Conservation (phyloP, 2,113 vertebrate species). For the Lipotes vexillifer region DNA sequence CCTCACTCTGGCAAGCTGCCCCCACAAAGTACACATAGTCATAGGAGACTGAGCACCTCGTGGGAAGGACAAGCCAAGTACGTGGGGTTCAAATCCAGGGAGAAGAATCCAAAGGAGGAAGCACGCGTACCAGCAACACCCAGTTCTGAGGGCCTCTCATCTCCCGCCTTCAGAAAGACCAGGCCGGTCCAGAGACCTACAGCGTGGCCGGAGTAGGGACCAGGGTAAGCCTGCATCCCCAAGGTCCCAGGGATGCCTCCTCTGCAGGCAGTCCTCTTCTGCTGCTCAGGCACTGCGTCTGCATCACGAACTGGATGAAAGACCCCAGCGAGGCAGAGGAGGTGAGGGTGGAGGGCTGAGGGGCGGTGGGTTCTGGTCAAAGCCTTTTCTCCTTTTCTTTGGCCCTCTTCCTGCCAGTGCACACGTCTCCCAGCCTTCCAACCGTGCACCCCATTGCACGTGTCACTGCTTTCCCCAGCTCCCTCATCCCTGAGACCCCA, state of each 20-base stretch:
- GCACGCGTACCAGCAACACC: background rate
- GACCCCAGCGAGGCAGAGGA: background rate
- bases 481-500: background rate
- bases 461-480: background rate
- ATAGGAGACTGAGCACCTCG: rapidly evolving
- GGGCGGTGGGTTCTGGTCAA: rapidly evolving
- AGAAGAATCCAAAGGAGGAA: background rate
- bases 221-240: background rate
- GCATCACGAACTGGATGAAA: rapidly evolving
- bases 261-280: background rate
- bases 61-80: background rate
- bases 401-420: too few relatives aligned
- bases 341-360: background rate
- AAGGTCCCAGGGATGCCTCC: background rate
- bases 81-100: background rate
- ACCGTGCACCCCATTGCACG: rapidly evolving
- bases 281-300: rapidly evolving
- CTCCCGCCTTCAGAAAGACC: background rate
- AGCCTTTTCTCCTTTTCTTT: background rate
- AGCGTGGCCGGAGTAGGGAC: background rate
- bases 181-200: background rate
- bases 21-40: too few relatives aligned
- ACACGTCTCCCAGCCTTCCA: background rate
- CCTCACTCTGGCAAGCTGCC: background rate
- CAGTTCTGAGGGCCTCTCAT: background rate